Evolutionary conservation across 2,797 vertebrate genomes (phyloP).

Genomic region (Aythya fuligula): DNA sequence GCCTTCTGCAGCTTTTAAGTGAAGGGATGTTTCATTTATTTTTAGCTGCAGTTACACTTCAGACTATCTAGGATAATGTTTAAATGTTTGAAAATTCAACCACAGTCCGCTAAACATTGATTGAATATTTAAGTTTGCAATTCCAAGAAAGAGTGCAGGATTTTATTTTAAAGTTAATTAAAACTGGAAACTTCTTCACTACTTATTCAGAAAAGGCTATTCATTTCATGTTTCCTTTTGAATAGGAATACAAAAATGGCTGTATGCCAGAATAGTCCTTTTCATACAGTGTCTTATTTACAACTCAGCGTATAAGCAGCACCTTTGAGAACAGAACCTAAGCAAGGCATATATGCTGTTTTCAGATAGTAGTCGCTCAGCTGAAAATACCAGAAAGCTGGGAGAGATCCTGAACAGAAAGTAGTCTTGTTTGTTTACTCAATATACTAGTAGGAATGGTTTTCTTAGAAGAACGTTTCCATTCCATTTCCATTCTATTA

Average conservation of each 20-base stretch:
- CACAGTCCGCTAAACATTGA: neutral
- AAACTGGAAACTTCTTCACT: neutral
- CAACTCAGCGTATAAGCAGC: neutral
- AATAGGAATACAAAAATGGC: neutral
- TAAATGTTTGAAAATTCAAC: neutral
- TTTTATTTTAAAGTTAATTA: neutral
- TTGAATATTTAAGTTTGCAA: neutral
- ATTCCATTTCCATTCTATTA: neutral
- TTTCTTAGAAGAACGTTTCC: neutral
- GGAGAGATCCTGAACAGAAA: neutral
- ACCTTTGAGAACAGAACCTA: neutral
- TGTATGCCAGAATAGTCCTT: neutral
- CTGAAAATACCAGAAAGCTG: neutral
- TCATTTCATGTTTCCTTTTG: neutral
- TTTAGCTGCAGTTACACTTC: neutral
- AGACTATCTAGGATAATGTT: neutral
- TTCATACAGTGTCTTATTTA: neutral
- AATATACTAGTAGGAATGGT: neutral
- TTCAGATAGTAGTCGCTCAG: neutral
- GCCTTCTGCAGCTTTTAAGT: neutral
- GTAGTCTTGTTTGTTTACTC: neutral
- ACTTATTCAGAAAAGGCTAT: neutral
- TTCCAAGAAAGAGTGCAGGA: neutral
- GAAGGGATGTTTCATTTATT: neutral
- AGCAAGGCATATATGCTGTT: neutral